These are phyloP conservation scores for Montipora foliosa DNA, from an alignment of 64 coral and sea anemone species.

Conservation along the genomic window DNA sequence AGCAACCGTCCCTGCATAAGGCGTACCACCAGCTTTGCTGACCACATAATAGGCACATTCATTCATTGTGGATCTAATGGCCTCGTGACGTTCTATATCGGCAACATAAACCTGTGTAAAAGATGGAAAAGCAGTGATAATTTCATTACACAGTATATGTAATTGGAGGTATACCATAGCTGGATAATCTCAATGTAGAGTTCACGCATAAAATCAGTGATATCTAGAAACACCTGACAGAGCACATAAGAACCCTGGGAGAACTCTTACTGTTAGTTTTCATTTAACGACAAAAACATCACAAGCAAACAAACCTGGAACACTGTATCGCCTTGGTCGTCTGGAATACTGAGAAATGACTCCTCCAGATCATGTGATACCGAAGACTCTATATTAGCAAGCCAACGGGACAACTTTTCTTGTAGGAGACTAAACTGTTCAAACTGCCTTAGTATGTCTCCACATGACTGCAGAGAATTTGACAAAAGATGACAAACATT, in stretches of 20 bases:
- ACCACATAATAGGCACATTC: conserved; percentile 92
- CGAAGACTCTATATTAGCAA: conserved; percentile 78
- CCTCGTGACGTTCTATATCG: conserved; percentile 93
- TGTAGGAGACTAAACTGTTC: conserved; percentile 74
- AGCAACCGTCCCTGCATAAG: conserved; percentile 69
- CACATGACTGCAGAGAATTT: conserved; percentile 69
- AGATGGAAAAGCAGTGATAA: neutral
- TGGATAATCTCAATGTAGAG: too few species aligned
- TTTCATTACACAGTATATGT: neutral
- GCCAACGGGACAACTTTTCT: conserved; percentile 78
- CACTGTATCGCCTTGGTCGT: conserved; percentile 93
- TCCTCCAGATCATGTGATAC: conserved; percentile 89
- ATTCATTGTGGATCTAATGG: conserved; percentile 77
- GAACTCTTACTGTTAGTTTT: too few species aligned
- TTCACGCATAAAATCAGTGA: too few species aligned
- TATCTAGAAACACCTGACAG: neutral
- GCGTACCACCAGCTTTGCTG: conserved; percentile 74
- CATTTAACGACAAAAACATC: neutral
- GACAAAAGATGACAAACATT: conserved; percentile 88
- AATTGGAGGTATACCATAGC: too few species aligned
- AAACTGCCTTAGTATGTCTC: conserved; percentile 73
- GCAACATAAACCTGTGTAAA: conserved; percentile 82
- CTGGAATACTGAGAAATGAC: conserved; percentile 89
- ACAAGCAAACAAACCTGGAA: conserved; percentile 71
- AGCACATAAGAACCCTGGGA: neutral